These are phyloP conservation scores for Lochmaea capreae DNA, from an alignment of 2,888 invertebrate genomes.

Conservation along the genomic window DNA sequence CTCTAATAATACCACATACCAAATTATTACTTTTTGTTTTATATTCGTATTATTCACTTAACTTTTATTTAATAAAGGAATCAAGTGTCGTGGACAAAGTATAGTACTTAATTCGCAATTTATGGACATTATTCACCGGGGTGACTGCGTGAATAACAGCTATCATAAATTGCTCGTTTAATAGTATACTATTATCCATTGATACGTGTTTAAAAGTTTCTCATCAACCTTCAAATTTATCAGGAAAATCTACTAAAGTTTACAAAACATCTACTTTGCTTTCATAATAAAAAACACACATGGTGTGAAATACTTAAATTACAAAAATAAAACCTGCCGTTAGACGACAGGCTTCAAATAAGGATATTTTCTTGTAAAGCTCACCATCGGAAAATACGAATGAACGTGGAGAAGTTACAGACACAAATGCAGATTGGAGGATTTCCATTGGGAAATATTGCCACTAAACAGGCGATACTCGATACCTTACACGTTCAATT, in stretches of 20 bases:
- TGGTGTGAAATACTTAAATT: neutral
- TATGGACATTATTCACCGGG: too few relatives aligned
- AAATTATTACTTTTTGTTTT: too few relatives aligned
- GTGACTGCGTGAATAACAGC: too few relatives aligned
- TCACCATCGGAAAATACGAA: constrained; percentile 55
- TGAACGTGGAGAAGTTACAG: constrained; percentile 59
- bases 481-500: constrained; percentile 37
- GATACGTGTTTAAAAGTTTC: too few relatives aligned
- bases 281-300: neutral
- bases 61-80: too few relatives aligned
- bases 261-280: neutral
- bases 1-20: too few relatives aligned
- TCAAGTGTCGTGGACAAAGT: too few relatives aligned
- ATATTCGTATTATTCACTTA: too few relatives aligned
- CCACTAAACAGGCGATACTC: constrained; percentile 45
- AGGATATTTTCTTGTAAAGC: constrained; percentile 48
- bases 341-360: constrained; percentile 12
- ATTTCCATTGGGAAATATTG: constrained; percentile 57
- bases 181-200: too few relatives aligned
- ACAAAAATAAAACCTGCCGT: neutral
- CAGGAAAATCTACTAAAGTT: neutral
- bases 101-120: too few relatives aligned
- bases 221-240: too few relatives aligned
- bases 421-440: constrained; percentile 58
- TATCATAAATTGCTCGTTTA: too few relatives aligned